These are phyloP conservation scores for Mionectes olivaceus DNA, from an alignment of 2,797 vertebrate genomes.

Conservation along the genomic window DNA sequence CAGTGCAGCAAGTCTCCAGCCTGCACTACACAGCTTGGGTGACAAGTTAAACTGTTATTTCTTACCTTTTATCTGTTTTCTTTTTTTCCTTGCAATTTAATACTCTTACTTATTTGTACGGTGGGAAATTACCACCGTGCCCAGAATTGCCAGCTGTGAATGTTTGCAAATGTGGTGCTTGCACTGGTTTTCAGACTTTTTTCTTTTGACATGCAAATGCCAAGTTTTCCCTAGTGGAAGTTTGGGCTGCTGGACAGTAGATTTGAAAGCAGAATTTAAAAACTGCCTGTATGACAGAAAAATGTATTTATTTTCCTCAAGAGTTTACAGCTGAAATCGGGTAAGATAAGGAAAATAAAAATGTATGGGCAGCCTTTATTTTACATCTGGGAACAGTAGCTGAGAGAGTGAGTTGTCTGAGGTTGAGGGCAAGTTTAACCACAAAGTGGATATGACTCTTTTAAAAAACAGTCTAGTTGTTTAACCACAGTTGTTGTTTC, in stretches of 20 bases:
- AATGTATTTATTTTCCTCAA: not conserved
- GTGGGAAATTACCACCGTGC: not conserved
- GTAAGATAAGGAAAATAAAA: not conserved
- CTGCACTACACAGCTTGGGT: not conserved
- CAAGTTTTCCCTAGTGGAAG: not conserved
- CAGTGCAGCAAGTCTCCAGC: not conserved
- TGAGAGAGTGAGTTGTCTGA: not conserved
- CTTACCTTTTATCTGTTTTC: not conserved
- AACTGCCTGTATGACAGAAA: not conserved
- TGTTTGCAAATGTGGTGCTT: not conserved
- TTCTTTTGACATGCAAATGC: not conserved
- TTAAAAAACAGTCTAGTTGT: not conserved
- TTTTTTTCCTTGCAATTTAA: not conserved
- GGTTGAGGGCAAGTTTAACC: not conserved
- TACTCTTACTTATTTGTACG: not conserved
- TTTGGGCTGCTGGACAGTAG: not conserved
- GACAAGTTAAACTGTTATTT: not conserved
- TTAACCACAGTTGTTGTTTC: not conserved
- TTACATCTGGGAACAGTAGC: not conserved
- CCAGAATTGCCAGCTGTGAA: not conserved
- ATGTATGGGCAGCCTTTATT: not conserved
- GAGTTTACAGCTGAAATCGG: not conserved
- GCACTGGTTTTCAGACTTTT: not conserved
- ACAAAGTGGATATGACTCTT: constrained; percentile 7
- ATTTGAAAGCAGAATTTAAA: not conserved